Evolutionary conservation across 2,888 invertebrate species (phyloP), one percentile per base, ranked within the genome.

Genomic region (Lamproptera curius): DNA sequence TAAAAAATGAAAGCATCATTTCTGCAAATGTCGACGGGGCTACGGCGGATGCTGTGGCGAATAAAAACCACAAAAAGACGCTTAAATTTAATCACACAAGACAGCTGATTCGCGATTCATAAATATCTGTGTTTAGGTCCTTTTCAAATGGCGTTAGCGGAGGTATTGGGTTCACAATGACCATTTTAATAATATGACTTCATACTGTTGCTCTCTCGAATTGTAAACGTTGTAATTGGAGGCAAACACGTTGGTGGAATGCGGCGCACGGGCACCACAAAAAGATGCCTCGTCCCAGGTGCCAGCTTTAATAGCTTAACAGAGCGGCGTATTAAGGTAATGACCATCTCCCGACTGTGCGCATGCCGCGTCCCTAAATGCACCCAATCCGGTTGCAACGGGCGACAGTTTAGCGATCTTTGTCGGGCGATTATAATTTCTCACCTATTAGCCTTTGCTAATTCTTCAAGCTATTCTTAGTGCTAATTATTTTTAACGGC

Each of bases 151-250:
- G 17, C 6, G 5, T 1, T 56, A 16, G 46, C 13, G 9, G 16
- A 53, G 55, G 46, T 55, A 58, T 59, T 59, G 56, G 57, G 58
- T 55, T 59, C 65, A 72, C 68, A 73, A 71, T 72, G 67, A 62
- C 56, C 60, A 67, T 69, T 74, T 59, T 59, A 73, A 65, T 68
- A 70, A 72, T 76, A 76, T 76, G 70, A 72, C 71, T 76, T 74
- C 67, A 76, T 76, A 72, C 62, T 61, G 50, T 33, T 37, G 40
- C 55, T 63, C 56, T 63, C 57, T 68, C 63, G 73, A 76, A 76
- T 76, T 73, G 74, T 75, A 76, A 74, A 73, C 68, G 73, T 70
- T 72, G 70, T 79, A 79, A 79, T 81, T 81, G 74, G 65, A 65
- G 61, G 67, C 60, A 63, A 61, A 69, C 66, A 72, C 65, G 70